Percentiles rank a stretch among this genome's conserved stretches.
Conservation (phyloP, 2,113 vertebrate species). For the Micronycteris hirsuta region DNA sequence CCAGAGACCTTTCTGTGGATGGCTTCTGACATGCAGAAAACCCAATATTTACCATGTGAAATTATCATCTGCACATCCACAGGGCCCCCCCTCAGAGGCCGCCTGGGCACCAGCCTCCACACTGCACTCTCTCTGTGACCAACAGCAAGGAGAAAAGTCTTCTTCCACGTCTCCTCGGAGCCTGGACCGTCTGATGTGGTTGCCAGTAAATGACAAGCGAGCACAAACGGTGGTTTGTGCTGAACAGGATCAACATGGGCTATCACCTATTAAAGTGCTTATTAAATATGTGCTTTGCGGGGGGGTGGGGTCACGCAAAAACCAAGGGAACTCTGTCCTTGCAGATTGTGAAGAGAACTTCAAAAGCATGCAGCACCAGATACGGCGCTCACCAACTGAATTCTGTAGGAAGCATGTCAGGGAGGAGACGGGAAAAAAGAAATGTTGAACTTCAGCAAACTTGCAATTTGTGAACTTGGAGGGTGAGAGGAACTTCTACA, state of each 20-base stretch:
- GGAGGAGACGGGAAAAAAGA: not conserved
- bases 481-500: not conserved
- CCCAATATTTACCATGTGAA: not conserved
- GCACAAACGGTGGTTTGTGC: not conserved
- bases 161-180: not conserved
- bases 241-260: not conserved
- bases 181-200: not conserved
- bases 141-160: not conserved
- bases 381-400: not conserved
- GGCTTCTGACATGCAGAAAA: constrained; percentile 53
- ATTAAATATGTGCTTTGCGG: not conserved
- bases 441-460: not conserved
- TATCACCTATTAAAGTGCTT: constrained; percentile 13
- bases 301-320: not conserved
- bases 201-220: not conserved
- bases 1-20: constrained; percentile 42
- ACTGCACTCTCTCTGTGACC: not conserved
- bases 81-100: not conserved
- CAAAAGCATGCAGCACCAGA: not conserved
- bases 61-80: not conserved
- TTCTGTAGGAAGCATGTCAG: not conserved
- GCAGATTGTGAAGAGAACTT: not conserved
- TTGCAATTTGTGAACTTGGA: not conserved
- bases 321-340: not conserved
- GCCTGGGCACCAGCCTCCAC: not conserved